Percentiles rank a stretch among this genome's conserved stretches.
These are phyloP conservation scores for Pyrocephalus nanus DNA, from an alignment of 2,797 vertebrate species.

Conservation along the genomic window DNA sequence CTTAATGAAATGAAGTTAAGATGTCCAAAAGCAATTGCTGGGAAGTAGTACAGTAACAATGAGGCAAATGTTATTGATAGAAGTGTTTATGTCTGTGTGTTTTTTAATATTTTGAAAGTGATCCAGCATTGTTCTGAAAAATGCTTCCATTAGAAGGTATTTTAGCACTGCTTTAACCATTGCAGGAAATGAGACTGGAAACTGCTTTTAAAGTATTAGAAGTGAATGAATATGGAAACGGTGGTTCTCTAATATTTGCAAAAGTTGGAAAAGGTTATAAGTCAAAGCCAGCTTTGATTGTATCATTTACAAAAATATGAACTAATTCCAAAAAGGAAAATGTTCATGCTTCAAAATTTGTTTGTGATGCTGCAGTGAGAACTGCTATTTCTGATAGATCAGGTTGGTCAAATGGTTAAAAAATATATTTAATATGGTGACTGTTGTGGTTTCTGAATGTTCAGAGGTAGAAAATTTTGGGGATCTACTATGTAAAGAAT, in stretches of 20 bases:
- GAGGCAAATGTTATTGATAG: background rate
- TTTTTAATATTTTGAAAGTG: slow-evolving; percentile 5
- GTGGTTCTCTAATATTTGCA: background rate
- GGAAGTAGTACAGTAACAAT: background rate
- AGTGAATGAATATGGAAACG: background rate
- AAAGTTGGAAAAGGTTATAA: background rate
- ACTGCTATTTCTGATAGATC: background rate
- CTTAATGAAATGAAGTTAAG: background rate
- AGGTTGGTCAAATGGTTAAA: background rate
- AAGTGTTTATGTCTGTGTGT: background rate
- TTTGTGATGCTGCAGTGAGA: background rate
- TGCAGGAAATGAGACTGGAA: background rate
- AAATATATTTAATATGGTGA: background rate
- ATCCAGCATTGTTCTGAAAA: slow-evolving; percentile 45
- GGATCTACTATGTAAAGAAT: background rate
- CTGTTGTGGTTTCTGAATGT: background rate
- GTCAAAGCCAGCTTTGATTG: background rate
- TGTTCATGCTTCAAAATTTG: background rate
- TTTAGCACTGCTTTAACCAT: background rate
- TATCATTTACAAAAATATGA: background rate
- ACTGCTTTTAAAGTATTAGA: background rate
- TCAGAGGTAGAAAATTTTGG: background rate
- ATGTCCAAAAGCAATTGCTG: background rate
- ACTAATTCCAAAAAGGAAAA: background rate
- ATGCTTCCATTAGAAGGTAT: background rate